A percentile compares a stretch with the other conserved stretches of the same genome.
These are phyloP conservation scores for Micropoecilia bifurca DNA, from an alignment of 2,797 vertebrate genomes.

Conservation along the genomic window DNA sequence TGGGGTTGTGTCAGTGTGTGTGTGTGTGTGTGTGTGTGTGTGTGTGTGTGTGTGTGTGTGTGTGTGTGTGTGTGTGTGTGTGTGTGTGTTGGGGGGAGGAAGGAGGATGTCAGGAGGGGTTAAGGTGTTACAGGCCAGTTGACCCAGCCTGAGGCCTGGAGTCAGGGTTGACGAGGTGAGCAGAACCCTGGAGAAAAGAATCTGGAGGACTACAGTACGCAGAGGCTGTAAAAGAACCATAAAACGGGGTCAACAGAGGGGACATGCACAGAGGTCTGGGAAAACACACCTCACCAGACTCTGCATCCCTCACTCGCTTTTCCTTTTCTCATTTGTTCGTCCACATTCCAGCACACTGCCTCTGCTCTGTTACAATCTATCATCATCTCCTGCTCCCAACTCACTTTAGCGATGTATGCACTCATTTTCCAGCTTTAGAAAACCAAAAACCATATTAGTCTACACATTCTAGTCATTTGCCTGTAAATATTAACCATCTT, in stretches of 20 bases:
- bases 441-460: conserved; percentile 28
- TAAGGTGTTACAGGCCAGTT: conserved; percentile 41
- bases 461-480: conserved; percentile 30
- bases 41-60: neutral
- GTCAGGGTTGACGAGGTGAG: conserved; percentile 54
- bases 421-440: conserved; percentile 14
- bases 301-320: conserved; percentile 47
- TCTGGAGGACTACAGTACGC: conserved; percentile 66
- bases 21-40: neutral
- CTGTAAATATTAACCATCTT: conserved; percentile 17
- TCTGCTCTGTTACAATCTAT: conserved; percentile 46
- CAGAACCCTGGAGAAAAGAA: conserved; percentile 62
- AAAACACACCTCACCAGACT: conserved; percentile 58
- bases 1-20: neutral
- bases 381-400: conserved; percentile 32
- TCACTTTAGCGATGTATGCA: conserved; percentile 25
- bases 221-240: conserved; percentile 72
- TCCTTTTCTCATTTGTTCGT: conserved; percentile 45
- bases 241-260: conserved; percentile 76
- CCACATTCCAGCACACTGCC: conserved; percentile 44
- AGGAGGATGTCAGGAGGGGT: neutral
- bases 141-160: conserved; percentile 59
- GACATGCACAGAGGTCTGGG: conserved; percentile 62
- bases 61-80: neutral
- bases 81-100: neutral